Evolutionary conservation across 2,797 vertebrate species (phyloP), one percentile per base, ranked within the genome.

Genomic region (Eospalax fontanierii): DNA sequence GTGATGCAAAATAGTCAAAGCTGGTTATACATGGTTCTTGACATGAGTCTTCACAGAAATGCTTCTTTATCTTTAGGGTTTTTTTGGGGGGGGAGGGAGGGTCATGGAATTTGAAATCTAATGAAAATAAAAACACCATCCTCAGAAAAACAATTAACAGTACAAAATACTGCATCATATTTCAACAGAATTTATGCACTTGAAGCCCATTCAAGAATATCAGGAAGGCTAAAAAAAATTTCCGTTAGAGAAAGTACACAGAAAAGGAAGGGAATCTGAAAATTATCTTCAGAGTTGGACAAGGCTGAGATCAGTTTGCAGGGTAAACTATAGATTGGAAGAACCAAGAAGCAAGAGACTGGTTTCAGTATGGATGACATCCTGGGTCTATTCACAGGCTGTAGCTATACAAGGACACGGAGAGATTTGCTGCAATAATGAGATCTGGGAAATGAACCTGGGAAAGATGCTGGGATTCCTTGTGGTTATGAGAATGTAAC

Each of bases 401-500:
- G 66, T 33, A 59, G 92, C 57, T 71, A 78, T 40, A 83, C 0
- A 79, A 38, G 61, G 78, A 87, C 43, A 21, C 46, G 46, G 9
- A 6, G 8, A 28, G 11, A 88, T 85, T 74, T 85, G 74, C 75
- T 76, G 65, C 35, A 66, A 76, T 22, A 66, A 38, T 40, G 33
- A 89, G 46, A 79, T 80, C 35, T 81, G 35, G 65, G 68, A 59
- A 24, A 71, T 90, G 21, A 86, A 76, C 89, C 66, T 91, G 19
- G 54, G 40, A 30, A 86, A n/a, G n/a, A n/a, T n/a, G n/a, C n/a
- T n/a, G n/a, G n/a, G n/a, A n/a, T n/a, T n/a, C n/a, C n/a, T n/a
- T n/a, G n/a, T n/a, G n/a, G n/a, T n/a, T n/a, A n/a, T 80, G 59
- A 57, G 76, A 94, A 90, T 66, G 24, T 83, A 87, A 90, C 73